phyloP scores from a whole-genome alignment of 2,888 invertebrate species.

The Chrysodeixis includens region DNA sequence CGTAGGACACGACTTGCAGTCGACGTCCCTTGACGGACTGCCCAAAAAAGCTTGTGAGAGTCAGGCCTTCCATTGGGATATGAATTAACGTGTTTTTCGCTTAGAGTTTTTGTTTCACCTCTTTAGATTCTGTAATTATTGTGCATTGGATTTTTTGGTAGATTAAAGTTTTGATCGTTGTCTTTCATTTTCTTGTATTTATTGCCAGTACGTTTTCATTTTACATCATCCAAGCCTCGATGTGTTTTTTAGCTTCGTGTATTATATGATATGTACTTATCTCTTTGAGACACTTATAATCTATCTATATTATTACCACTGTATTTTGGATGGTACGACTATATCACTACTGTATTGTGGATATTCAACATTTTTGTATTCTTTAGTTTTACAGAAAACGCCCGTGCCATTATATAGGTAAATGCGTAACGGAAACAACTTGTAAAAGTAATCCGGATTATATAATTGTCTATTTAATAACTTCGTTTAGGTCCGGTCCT shows the following conservation, averaged over 20 bases:
- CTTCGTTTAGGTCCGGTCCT: constrained; percentile 53
- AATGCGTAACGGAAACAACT: constrained; percentile 28
- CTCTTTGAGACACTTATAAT: too few species aligned
- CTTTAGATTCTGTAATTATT: constrained; percentile 15
- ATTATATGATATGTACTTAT: too few species aligned
- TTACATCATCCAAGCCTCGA: too few species aligned
- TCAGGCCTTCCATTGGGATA: constrained; percentile 63
- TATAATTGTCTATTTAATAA: constrained; percentile 59
- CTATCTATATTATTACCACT: too few species aligned
- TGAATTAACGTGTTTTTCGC: constrained; percentile 67
- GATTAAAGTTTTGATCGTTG: neutral
- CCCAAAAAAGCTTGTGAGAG: constrained; percentile 70
- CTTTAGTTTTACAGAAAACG: too few species aligned
- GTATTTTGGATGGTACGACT: too few species aligned
- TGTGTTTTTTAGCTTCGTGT: too few species aligned
- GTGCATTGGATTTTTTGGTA: constrained; percentile 9
- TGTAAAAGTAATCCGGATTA: constrained; percentile 53
- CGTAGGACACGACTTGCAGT: constrained; percentile 72
- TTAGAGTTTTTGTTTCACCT: constrained; percentile 27
- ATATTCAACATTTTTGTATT: too few species aligned
- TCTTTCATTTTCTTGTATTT: neutral
- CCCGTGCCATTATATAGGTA: too few species aligned
- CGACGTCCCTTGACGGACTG: constrained; percentile 69
- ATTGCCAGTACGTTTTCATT: too few species aligned
- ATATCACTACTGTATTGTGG: too few species aligned